Base-by-base conservation (phyloP, 1,140 invertebrate species). In the Macrotrachela quadricornifera region DNA sequence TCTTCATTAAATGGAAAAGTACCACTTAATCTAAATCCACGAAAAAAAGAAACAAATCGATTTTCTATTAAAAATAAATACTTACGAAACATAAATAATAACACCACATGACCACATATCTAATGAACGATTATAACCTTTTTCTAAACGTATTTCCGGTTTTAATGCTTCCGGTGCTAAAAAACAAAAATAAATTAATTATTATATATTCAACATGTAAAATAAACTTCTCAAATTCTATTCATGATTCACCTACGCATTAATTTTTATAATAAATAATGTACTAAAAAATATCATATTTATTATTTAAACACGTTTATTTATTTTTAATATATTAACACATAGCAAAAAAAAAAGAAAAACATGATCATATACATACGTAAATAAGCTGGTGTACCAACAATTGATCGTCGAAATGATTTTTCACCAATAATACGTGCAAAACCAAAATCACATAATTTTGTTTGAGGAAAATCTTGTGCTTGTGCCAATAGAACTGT, bases 81-180 rank as follows among this genome's bases (percentile, higher is more conserved):
- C n/a, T n/a, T n/a, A n/a, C n/a, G n/a, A n/a, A 37, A 78, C 92
- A 68, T 97, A 97, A 50, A 96, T 80, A 59, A 97, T 95, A 0
- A 97, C 92, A 18, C 92, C 92, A 49, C 95, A 88, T 61, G 85
- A 91, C 92, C 92, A 97, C 91, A 99, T 96, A 71, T 99, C 92
- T 58, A 99, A 71, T 0, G 87, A 94, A 17, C 91, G 75, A 71
- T 99, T 97, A 73, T 97, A 99, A 12, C 91, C 87, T 72, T 96
- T 96, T 68, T n/a, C n/a, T n/a, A n/a, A n/a, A n/a, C n/a, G n/a
- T n/a, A n/a, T n/a, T n/a, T n/a, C n/a, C n/a, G 94, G 95, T 40
- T 41, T 42, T 21, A 38, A 41, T 10, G 48, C n/a, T 30, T 54
- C 52, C 18, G 45, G 45, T 51, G 97, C 92, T 73, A 96, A 88